Base-by-base conservation (phyloP, 2,888 invertebrate genomes). In the Rotaria magnacalcarata region DNA sequence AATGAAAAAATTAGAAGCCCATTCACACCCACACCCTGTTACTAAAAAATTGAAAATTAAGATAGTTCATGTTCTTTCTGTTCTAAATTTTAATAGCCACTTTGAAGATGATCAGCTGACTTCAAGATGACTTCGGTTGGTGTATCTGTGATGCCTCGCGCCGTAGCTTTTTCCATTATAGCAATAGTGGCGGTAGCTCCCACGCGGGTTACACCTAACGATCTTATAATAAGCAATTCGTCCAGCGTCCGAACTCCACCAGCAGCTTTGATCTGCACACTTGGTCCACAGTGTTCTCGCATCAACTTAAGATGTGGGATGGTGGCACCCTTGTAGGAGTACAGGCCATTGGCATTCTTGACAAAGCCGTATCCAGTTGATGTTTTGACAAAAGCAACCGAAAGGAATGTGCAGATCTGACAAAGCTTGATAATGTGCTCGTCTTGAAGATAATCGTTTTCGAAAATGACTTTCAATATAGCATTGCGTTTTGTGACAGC, bases 291-390 rank as follows among this genome's bases (percentile, higher is more conserved):
- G n/a, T 58, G n/a, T 58, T 58, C 58, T 58, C 58, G 21, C 58
- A 58, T 58, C n/a, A 58, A 58, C 58, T 58, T 58, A 24, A 58
- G 58, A 58, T 58, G 58, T 11, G 58, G 58, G n/a, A 58, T 58
- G n/a, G 58, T 58, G n/a, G 58, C 58, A 58, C 58, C 58, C 24
- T 58, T 58, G 58, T 58, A 58, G 10, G 5, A 58, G n/a, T 58
- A 58, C 24, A 58, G 10, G 16, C 24, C 58, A 58, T 58, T 16
- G 16, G 58, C 24, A n/a, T 24, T 58, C n/a, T 58, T 58, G 16
- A 58, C n/a, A 58, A 58, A 58, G n/a, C 58, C 58, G n/a, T 58
- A 58, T 58, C 58, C 58, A 58, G 58, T 58, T 58, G 58, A 58
- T 58, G 58, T 58, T 24, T 58, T 58, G 58, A 58, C 58, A n/a